Evolutionary conservation across 2,797 vertebrate species (phyloP).

Genomic region (Sebastiscus albofasciatus): DNA sequence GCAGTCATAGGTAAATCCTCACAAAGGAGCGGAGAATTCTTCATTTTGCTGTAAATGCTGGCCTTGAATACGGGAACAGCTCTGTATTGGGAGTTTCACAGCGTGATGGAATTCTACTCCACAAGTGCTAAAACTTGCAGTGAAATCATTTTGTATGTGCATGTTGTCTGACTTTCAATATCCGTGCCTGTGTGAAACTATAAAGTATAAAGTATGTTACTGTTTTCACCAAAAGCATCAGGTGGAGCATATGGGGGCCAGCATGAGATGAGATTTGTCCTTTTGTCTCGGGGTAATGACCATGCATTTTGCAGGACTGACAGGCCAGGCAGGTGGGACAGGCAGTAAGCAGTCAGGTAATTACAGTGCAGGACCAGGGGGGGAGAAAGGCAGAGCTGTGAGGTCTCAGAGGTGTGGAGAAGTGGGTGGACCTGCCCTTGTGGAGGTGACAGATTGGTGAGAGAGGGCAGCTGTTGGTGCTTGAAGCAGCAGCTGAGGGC

Average conservation of each 20-base stretch:
- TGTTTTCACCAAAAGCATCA: neutral
- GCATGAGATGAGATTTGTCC: constrained; percentile 32
- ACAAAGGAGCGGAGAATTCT: constrained; percentile 36
- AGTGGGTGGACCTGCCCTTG: constrained; percentile 11
- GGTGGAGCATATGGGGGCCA: constrained; percentile 19
- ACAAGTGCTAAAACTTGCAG: neutral
- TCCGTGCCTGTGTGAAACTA: neutral
- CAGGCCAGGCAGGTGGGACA: constrained; percentile 74
- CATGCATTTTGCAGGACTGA: constrained; percentile 70
- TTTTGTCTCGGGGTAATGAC: constrained; percentile 78
- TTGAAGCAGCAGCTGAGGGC: neutral
- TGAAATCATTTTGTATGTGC: neutral
- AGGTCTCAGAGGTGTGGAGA: constrained; percentile 31
- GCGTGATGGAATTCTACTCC: constrained; percentile 1
- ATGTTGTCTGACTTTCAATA: neutral
- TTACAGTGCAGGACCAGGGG: constrained; percentile 48
- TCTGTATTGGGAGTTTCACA: neutral
- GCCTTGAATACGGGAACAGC: constrained; percentile 12
- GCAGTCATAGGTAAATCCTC: constrained; percentile 37
- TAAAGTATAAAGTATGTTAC: neutral
- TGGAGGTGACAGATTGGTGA: constrained; percentile 36
- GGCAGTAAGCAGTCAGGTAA: constrained; percentile 64
- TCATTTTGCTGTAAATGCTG: constrained; percentile 12
- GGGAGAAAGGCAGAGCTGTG: constrained; percentile 17
- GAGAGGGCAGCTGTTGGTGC: constrained; percentile 33